Base-by-base conservation (phyloP, 2,113 vertebrate species). In the Amazona guildingii region DNA sequence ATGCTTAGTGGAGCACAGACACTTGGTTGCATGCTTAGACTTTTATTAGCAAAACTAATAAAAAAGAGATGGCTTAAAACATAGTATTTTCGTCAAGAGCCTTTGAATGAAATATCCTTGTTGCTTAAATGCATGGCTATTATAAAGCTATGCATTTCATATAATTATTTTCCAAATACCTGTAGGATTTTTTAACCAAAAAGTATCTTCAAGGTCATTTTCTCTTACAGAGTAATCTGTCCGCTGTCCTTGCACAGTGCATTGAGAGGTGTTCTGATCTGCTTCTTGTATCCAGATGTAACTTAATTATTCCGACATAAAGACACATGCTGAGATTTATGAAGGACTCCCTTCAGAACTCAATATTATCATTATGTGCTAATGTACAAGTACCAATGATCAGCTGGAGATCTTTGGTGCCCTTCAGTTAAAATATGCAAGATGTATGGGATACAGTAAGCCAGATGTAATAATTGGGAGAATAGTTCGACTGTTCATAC, bases 231-330 rank as follows among this genome's bases (percentile, higher is more conserved):
- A 85, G 54, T 86, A 64, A 91, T 95, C 63, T 72, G 81, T 70
- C 87, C 81, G 89, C 77, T 93, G 76, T 97, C 86, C 80, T 95
- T 94, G 74, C 31, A 66, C 48, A 91, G 61, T 96, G 91, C 75
- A 78, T 69, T 78, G 94, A 97, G 97, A 83, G 85, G 77, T 92
- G 59, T 83, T 79, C 93, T 96, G 91, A 96, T 93, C 81, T 97
- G 96, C 80, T 97, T 96, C 95, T 92, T 94, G 64, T 96, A 96
- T 96, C 96, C 97, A 98, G 97, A 97, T 96, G 94, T 96, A 95
- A 78, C 97, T 97, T 98, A 98, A 97, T 97, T 97, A 94, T 97
- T 98, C 96, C 96, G 80, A 96, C 95, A 95, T 97, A 95, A 98
- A 97, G 96, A 94, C 97, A 98, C 96, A 96, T 95, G 94, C 91